Evolutionary conservation across 1,140 invertebrate species (phyloP).

Genomic region (Nasonia giraulti): DNA sequence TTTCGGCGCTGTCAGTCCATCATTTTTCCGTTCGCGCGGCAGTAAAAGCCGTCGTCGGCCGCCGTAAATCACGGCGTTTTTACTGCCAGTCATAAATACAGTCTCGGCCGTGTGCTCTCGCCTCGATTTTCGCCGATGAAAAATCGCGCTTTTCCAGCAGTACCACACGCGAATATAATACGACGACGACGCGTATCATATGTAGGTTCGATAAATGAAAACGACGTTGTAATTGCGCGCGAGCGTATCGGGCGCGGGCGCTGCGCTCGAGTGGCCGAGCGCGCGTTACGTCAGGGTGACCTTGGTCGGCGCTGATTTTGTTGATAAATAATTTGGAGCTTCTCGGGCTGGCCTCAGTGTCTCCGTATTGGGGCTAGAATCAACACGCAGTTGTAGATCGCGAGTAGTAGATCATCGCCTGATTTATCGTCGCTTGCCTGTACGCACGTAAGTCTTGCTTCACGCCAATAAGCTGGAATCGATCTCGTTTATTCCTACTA

Average conservation of each 20-base stretch:
- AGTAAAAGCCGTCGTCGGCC: conserved; percentile 2
- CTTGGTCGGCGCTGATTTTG: conserved; percentile 59
- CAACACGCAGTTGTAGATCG: conserved; percentile 61
- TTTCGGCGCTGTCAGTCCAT: conserved; percentile 5
- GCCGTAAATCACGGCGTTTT: conserved; percentile 38
- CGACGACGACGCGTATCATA: no score
- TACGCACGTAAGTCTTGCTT: background rate
- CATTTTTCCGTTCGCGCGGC: conserved; percentile 29
- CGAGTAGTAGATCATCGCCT: conserved; percentile 47
- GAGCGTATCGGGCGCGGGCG: background rate
- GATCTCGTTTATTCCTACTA: background rate
- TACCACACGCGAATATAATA: background rate
- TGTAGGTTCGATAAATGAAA: background rate
- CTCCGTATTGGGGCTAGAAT: conserved; percentile 56
- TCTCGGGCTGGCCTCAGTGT: conserved; percentile 59
- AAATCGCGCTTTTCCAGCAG: background rate
- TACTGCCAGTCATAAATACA: conserved; percentile 36
- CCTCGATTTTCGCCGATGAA: background rate
- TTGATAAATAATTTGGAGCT: conserved; percentile 64
- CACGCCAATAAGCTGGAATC: no score
- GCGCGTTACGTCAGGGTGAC: conserved; percentile 61
- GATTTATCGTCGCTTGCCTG: conserved; percentile 48
- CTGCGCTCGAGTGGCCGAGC: background rate
- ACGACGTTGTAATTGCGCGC: background rate
- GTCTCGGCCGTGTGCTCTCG: background rate